These are phyloP conservation scores for Cerceris rybyensis DNA, from an alignment of 2,888 invertebrate species.

Conservation along the genomic window DNA sequence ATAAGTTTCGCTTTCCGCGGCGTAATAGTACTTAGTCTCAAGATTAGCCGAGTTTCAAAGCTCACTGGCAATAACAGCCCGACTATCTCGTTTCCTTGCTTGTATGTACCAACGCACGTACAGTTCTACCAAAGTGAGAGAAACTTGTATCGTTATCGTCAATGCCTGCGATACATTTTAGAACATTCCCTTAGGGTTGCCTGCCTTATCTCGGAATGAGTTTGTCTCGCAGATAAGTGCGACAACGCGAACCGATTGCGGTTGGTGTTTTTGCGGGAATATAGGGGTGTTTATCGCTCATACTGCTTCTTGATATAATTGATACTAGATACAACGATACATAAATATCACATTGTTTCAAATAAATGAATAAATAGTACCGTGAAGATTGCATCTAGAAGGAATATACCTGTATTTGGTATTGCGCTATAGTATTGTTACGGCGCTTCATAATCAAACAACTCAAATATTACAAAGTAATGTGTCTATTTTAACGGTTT, in stretches of 20 bases:
- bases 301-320: slow-evolving; percentile 9
- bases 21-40: slow-evolving; percentile 47
- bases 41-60: slow-evolving; percentile 66
- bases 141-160: slow-evolving; percentile 62
- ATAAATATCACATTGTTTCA: neutral
- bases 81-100: slow-evolving; percentile 50
- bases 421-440: too few relatives aligned
- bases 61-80: slow-evolving; percentile 42
- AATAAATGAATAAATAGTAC: too few relatives aligned
- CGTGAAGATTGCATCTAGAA: too few relatives aligned
- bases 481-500: too few relatives aligned
- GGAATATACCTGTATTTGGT: too few relatives aligned
- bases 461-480: too few relatives aligned
- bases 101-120: slow-evolving; percentile 21
- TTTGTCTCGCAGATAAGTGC: slow-evolving; percentile 48
- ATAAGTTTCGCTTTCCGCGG: slow-evolving; percentile 35
- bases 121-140: slow-evolving; percentile 38
- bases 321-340: neutral
- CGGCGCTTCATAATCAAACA: too few relatives aligned
- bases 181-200: slow-evolving; percentile 44
- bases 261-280: slow-evolving; percentile 8
- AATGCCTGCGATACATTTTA: slow-evolving; percentile 53
- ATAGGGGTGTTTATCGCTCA: slow-evolving; percentile 8
- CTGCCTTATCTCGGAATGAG: slow-evolving; percentile 55
- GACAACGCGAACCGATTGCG: slow-evolving; percentile 36